Evolutionary conservation across 2,113 vertebrate species (phyloP).

Genomic region (Taxidea taxus): DNA sequence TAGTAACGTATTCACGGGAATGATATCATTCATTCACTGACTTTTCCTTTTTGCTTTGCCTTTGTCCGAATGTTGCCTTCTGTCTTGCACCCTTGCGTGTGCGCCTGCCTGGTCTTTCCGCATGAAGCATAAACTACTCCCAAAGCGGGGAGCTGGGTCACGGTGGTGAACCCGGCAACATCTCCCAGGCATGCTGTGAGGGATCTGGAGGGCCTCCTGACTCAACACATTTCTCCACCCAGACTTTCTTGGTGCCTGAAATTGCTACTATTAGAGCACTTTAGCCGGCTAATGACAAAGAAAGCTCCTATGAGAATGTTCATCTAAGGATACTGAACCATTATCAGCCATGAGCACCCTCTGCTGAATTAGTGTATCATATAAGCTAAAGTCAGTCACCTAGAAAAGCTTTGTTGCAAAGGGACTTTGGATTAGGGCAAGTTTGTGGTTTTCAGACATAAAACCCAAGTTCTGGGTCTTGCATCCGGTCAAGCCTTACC

Average conservation of each 20-base stretch:
- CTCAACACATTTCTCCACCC: constrained; percentile 10
- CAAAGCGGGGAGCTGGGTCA: background rate
- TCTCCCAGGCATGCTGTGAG: background rate
- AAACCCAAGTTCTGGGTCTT: background rate
- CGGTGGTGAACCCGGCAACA: background rate
- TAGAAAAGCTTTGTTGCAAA: constrained; percentile 48
- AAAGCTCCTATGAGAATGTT: constrained; percentile 64
- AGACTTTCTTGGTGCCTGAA: constrained; percentile 52
- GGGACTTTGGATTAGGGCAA: background rate
- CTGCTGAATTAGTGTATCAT: constrained; percentile 49
- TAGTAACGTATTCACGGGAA: background rate
- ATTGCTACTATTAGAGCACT: constrained; percentile 65
- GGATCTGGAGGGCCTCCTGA: background rate
- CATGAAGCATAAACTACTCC: background rate
- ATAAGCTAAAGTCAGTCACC: constrained; percentile 49
- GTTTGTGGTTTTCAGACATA: background rate
- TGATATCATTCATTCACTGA: background rate
- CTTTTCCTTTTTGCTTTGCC: background rate
- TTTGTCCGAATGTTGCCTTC: background rate
- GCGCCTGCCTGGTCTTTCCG: background rate
- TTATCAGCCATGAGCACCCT: constrained; percentile 60
- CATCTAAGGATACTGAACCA: constrained; percentile 58
- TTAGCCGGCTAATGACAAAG: constrained; percentile 70
- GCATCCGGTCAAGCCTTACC: constrained; percentile 85
- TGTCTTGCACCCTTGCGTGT: background rate